Conservation (phyloP, 2,888 invertebrate genomes). For the Sesia apiformis region DNA sequence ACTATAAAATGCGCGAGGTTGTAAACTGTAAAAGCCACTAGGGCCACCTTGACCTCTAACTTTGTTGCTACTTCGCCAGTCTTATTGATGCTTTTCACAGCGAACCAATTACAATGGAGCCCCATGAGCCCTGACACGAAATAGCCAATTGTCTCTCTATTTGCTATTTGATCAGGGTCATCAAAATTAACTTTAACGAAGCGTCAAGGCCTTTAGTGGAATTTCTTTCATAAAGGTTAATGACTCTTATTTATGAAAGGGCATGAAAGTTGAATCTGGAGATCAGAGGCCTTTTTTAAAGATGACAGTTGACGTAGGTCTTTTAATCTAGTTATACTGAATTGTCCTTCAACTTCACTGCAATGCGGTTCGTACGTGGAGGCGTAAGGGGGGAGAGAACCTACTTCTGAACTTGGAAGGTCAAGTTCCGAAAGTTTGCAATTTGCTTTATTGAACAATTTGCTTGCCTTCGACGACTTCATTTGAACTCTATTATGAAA, state of each 20-base stretch:
- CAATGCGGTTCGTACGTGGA: conserved; percentile 55
- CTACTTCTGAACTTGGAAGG: conserved; percentile 58
- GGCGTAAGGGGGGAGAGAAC: conserved; percentile 25
- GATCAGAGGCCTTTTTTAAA: no score
- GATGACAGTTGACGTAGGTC: conserved; percentile 14
- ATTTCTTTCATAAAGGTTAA: no score
- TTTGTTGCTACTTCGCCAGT: background rate
- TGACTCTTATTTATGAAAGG: no score
- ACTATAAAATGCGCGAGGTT: conserved; percentile 47
- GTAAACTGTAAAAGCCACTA: conserved; percentile 43
- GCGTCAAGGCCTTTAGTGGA: background rate
- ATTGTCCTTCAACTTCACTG: conserved; percentile 56
- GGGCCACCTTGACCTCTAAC: conserved; percentile 46
- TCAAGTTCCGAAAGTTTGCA: conserved; percentile 53
- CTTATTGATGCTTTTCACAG: conserved; percentile 34
- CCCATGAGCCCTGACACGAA: conserved; percentile 24
- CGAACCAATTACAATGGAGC: conserved; percentile 27
- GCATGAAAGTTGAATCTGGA: no score
- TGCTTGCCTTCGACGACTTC: conserved; percentile 28
- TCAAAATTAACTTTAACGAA: conserved; percentile 24
- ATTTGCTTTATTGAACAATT: conserved; percentile 42
- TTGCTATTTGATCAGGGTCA: conserved; percentile 17
- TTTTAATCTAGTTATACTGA: conserved; percentile 34
- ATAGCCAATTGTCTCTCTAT: conserved; percentile 35
- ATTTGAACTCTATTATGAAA: conserved; percentile 25